Evolutionary conservation across 2,888 invertebrate genomes (phyloP), one percentile per base, ranked within the genome.

Genomic region (Dorcus hopei): DNA sequence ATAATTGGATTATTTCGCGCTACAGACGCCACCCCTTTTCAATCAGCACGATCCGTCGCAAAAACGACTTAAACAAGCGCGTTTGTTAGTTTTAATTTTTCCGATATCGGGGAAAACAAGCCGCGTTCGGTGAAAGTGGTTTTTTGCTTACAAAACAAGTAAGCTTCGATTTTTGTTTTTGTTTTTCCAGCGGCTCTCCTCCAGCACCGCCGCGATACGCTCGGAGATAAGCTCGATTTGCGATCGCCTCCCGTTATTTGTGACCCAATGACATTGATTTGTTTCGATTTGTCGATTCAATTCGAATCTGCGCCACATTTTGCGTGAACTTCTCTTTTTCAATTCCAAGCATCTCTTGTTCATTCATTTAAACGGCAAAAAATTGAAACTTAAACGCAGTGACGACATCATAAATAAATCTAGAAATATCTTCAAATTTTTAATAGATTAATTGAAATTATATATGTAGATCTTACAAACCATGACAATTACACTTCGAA

Each of bases 1-100:
- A 70, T 72, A 71, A 73, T 73, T 71, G 72, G 71, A 73, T 73
- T 73, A 71, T 69, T 70, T 70, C 69, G 66, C 69, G 67, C 65
- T 33, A 33, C 26, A 33, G 26, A 33, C 68, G 68, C 69, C 72
- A 65, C 68, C 66, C 68, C 64, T 68, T 69, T 72, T 72, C 70
- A 71, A 71, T 70, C 70, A 72, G 62, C 64, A 64, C 65, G 65
- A 70, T 68, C 70, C 70, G 68, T 65, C 66, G 61, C 67, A 65
- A 70, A 69, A 71, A 70, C 68, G 71, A 72, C 71, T 70, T 70
- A 70, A 71, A 71, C 71, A 70, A 69, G 68, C 61, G 59, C 61
- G 65, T 69, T 68, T 70, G 69, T 69, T 70, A 66, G 67, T 69
- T 68, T 69, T 68, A 64, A 66, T 68, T 70, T 68, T 54, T 61